These are phyloP conservation scores for Parnassius smintheus DNA, from an alignment of 2,888 invertebrate genomes.

Conservation along the genomic window DNA sequence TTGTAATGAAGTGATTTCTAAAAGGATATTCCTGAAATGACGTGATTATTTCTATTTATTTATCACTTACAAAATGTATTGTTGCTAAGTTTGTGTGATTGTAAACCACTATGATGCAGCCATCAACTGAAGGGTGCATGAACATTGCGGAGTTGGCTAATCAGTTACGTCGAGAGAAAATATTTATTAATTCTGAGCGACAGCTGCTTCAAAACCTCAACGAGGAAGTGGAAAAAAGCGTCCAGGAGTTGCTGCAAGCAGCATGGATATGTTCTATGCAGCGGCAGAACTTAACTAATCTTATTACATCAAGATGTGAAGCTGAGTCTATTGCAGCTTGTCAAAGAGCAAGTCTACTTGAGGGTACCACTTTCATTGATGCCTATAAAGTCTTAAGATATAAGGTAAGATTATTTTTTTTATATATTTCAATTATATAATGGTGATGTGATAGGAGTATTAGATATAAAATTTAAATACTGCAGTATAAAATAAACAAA, in stretches of 20 bases:
- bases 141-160: conserved; percentile 75
- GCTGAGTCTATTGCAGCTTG: conserved; percentile 89
- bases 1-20: conserved; percentile 27
- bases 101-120: conserved; percentile 67
- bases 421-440: no score
- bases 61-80: conserved; percentile 33
- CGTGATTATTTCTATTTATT: conserved; percentile 32
- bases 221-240: conserved; percentile 83
- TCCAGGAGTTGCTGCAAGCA: conserved; percentile 82
- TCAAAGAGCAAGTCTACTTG: conserved; percentile 78
- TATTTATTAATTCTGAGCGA: conserved; percentile 93
- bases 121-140: conserved; percentile 72
- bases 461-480: no score
- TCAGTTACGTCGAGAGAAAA: conserved; percentile 90
- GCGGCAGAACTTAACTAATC: conserved; percentile 88
- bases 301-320: conserved; percentile 88
- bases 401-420: conserved; percentile 79
- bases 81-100: conserved; percentile 39
- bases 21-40: conserved; percentile 30
- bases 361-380: conserved; percentile 85
- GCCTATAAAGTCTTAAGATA: conserved; percentile 92
- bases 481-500: no score
- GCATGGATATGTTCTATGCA: conserved; percentile 95
- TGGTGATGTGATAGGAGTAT: no score
- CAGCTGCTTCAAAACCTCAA: conserved; percentile 89